Conservation (phyloP, 2,797 vertebrate genomes). For the Anabas testudineus region DNA sequence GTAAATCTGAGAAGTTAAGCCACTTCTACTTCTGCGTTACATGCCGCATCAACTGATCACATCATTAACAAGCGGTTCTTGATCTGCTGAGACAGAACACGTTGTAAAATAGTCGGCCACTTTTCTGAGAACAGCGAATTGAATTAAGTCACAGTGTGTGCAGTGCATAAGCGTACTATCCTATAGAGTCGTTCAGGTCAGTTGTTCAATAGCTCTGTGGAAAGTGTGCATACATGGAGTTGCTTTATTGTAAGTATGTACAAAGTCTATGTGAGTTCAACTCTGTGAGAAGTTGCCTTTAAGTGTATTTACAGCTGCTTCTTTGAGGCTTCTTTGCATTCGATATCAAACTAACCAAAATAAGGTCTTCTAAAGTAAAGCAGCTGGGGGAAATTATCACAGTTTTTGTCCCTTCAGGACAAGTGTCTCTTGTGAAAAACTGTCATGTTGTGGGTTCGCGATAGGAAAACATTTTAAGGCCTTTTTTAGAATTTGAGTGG, state of each 20-base stretch:
- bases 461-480: conserved; percentile 79
- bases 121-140: conserved; percentile 7
- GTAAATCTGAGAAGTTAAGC: neutral
- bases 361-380: conserved; percentile 69
- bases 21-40: neutral
- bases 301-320: conserved; percentile 26
- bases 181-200: neutral
- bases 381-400: conserved; percentile 42
- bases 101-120: conserved; percentile 24
- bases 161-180: no score
- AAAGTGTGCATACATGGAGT: neutral
- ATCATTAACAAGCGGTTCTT: neutral
- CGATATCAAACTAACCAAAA: conserved; percentile 65
- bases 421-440: conserved; percentile 75
- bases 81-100: conserved; percentile 23
- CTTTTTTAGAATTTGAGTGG: conserved; percentile 64
- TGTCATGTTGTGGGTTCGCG: conserved; percentile 69
- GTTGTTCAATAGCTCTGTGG: neutral
- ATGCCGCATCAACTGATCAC: conserved; percentile 1
- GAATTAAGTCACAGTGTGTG: conserved; percentile 12
- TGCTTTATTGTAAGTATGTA: neutral
- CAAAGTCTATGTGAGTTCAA: conserved; percentile 24
- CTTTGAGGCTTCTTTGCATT: conserved; percentile 54
- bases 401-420: conserved; percentile 62
- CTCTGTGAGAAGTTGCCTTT: neutral